Evolutionary conservation across 1,140 invertebrate genomes (phyloP).

Genomic region (Aphidius gifuensis): DNA sequence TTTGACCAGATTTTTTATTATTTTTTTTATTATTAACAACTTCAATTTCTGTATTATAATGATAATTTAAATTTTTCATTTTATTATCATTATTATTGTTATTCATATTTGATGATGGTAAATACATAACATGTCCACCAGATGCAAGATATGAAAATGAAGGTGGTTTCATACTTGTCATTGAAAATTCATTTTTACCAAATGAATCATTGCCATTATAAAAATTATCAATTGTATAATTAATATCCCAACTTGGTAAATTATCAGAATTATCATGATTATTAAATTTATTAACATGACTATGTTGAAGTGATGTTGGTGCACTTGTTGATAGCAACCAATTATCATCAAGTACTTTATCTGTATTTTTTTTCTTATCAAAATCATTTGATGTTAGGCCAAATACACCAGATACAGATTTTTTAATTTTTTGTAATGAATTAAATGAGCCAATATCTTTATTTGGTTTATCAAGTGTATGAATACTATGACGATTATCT

Average conservation of each 20-base stretch:
- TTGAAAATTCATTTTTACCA: constrained; percentile 39
- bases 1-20: constrained; percentile 27
- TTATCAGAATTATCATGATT: constrained; percentile 16
- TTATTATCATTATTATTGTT: constrained; percentile 30
- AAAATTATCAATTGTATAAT: constrained; percentile 41
- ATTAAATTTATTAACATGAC: constrained; percentile 30
- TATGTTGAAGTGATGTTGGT: constrained; percentile 72
- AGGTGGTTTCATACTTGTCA: constrained; percentile 48
- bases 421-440: constrained; percentile 65
- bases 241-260: constrained; percentile 36
- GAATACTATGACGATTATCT: constrained; percentile 57
- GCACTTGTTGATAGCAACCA: constrained; percentile 77
- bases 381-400: constrained; percentile 41
- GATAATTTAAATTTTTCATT: constrained; percentile 34
- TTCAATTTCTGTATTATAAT: constrained; percentile 11
- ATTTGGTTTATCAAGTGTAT: constrained; percentile 51
- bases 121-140: constrained; percentile 74
- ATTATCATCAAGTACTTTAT: constrained; percentile 58
- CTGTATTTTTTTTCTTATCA: constrained; percentile 31
- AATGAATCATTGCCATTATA: constrained; percentile 40
- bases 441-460: constrained; percentile 59
- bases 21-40: constrained; percentile 13
- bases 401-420: constrained; percentile 67
- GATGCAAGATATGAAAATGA: constrained; percentile 54
- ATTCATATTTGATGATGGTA: constrained; percentile 62